phyloP scores from a whole-genome alignment of 2,797 vertebrate genomes.

The Choloepus didactylus region DNA sequence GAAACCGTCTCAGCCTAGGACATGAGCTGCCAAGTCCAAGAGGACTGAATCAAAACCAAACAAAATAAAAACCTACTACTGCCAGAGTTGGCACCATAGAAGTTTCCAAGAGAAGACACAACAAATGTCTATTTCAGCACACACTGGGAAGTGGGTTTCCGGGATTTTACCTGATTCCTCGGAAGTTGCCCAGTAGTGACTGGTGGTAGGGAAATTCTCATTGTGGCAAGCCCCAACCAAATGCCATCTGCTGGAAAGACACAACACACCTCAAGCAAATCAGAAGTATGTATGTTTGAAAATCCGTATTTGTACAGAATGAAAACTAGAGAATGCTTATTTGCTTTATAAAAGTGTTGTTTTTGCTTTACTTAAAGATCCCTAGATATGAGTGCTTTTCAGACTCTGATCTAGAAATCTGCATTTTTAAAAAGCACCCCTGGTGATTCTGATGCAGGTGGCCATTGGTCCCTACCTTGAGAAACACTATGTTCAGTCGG shows the following conservation, averaged over 20 bases:
- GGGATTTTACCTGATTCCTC: not conserved
- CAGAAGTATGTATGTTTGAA: not conserved
- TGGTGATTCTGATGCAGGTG: not conserved
- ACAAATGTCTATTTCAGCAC: not conserved
- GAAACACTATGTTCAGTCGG: not conserved
- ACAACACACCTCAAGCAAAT: not conserved
- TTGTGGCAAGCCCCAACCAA: not conserved
- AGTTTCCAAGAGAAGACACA: not conserved
- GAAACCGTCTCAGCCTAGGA: not conserved
- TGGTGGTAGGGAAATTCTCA: not conserved
- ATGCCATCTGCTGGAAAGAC: not conserved
- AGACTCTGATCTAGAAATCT: conserved; percentile 11
- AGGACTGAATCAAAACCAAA: not conserved
- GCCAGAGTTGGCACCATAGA: not conserved
- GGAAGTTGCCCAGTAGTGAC: not conserved
- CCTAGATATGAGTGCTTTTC: not conserved
- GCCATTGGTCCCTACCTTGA: not conserved
- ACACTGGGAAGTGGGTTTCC: not conserved
- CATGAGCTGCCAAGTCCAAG: not conserved
- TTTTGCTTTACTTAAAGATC: not conserved
- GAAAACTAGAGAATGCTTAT: conserved; percentile 12
- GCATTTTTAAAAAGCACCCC: not conserved
- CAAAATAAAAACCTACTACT: not conserved
- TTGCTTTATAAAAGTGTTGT: conserved; percentile 25
- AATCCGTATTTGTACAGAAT: not conserved